Evolutionary conservation across 1,140 invertebrate genomes (phyloP).

Genomic region (Episyrphus balteatus): DNA sequence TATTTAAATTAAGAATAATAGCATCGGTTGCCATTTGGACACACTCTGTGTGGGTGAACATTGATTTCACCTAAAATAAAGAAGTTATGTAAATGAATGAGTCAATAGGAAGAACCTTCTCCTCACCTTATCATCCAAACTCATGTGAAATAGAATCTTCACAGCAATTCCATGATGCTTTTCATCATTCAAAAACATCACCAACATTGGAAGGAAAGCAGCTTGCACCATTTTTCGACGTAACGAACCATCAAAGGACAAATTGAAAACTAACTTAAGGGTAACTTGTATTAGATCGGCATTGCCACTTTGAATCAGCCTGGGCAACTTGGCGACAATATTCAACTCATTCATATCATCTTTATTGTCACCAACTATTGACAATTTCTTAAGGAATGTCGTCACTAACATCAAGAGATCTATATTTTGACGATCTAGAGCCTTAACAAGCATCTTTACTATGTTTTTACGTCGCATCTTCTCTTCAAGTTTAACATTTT

Average conservation of each 20-base stretch:
- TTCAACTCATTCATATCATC: slow-evolving; percentile 73
- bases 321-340: slow-evolving; percentile 63
- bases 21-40: slow-evolving; percentile 76
- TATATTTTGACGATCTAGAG: slow-evolving; percentile 74
- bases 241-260: slow-evolving; percentile 88
- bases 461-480: slow-evolving; percentile 96
- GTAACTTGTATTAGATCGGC: slow-evolving; percentile 78
- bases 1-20: slow-evolving; percentile 58
- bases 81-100: not conserved
- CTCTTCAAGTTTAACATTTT: slow-evolving; percentile 87
- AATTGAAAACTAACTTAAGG: slow-evolving; percentile 84
- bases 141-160: slow-evolving; percentile 88
- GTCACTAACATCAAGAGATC: slow-evolving; percentile 85
- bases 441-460: slow-evolving; percentile 76
- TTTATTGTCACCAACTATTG: slow-evolving; percentile 90
- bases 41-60: slow-evolving; percentile 93
- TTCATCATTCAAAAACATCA: slow-evolving; percentile 77
- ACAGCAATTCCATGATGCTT: slow-evolving; percentile 74
- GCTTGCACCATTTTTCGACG: slow-evolving; percentile 81
- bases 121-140: slow-evolving; percentile 73
- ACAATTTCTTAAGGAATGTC: slow-evolving; percentile 91
- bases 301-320: slow-evolving; percentile 58
- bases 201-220: slow-evolving; percentile 80
- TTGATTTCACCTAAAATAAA: slow-evolving; percentile 56
- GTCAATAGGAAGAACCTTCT: not conserved